Evolutionary conservation across 92 coral and sea anemone genomes (phyloP), one percentile per base, ranked within the genome.

Genomic region (Bergia sp.): DNA sequence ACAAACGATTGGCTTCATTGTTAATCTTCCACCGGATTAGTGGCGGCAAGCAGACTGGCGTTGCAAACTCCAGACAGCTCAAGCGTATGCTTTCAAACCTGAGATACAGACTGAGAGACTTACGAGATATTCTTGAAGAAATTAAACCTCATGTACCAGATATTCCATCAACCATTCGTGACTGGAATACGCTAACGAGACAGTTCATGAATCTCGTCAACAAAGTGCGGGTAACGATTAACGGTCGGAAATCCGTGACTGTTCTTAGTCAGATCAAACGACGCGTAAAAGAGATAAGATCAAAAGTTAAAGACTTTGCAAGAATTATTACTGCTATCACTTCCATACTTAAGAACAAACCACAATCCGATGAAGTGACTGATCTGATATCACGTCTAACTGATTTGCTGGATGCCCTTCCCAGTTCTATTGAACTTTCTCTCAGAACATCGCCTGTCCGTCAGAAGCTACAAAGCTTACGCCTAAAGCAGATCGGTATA

Each of bases 11-110:
- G 37, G 37, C 86, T 43, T 77, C 61, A 37, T 15, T 91, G 55
- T 74, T 85, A 81, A 78, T 94, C 42, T 83, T 85, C 75, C 78
- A 89, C 67, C 81, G 80, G 44, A 79, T 92, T 23, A 45, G 39
- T n/a, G 93, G 96, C 47, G 92, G 96, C 3, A 90, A 78, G 49
- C 91, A 89, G 57, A 83, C 89, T 83, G 91, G 89, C 21, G 82
- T 93, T 20, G 71, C 81, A 45, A 89, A 89, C 72, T 49, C 10
- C 6, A 49, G 69, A 20, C 67, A 76, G 41, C 49, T 89, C 8
- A 55, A 45, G 49, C 76, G 84, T 23, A 41, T 57, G 49, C 88
- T 82, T 5, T 12, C 79, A 42, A 39, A 23, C 39, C 76, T 89
- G 3, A 40, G 47, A 20, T 83, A 57, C 1, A 64, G 47, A 13